A percentile compares a stretch with the other conserved stretches of the same genome.
These are phyloP conservation scores for Copsychus sechellarum DNA, from an alignment of 2,113 vertebrate species.

Conservation along the genomic window DNA sequence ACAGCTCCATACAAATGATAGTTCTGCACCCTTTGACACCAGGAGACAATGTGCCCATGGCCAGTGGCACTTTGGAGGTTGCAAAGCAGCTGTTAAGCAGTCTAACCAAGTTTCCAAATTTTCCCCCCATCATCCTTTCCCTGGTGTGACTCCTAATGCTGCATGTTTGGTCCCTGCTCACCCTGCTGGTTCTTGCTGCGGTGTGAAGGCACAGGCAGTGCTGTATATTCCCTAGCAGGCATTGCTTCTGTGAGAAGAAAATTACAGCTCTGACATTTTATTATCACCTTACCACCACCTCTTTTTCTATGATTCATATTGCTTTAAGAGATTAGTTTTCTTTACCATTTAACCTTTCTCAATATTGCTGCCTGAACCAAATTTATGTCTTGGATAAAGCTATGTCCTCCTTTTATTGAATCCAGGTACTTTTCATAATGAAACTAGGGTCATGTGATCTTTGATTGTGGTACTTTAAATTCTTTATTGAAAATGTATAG, in stretches of 20 bases:
- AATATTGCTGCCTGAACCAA: slow-evolving; percentile 71
- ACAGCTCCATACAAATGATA: background rate
- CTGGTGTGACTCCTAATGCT: fast-evolving
- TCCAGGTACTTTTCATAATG: slow-evolving; percentile 54
- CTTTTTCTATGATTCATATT: slow-evolving; percentile 68
- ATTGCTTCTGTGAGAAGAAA: slow-evolving; percentile 27
- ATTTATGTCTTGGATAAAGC: slow-evolving; percentile 68
- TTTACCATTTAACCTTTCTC: slow-evolving; percentile 75
- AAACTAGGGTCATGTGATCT: slow-evolving; percentile 38
- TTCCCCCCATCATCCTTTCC: background rate
- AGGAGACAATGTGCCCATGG: fast-evolving
- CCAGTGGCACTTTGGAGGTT: background rate
- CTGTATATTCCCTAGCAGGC: background rate
- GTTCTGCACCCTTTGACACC: background rate
- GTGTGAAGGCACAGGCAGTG: background rate
- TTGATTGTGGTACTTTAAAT: slow-evolving; percentile 46
- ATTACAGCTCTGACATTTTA: slow-evolving; percentile 56
- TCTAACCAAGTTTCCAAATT: background rate
- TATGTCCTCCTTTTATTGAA: slow-evolving; percentile 65
- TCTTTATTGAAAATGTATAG: slow-evolving; percentile 51
- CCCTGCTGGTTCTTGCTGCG: fast-evolving
- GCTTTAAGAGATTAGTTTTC: slow-evolving; percentile 73
- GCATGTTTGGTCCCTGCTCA: background rate
- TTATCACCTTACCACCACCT: slow-evolving; percentile 47
- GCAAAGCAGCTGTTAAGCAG: background rate